Conservation (phyloP, 2,888 invertebrate species). For the Ormyrus thymus region DNA sequence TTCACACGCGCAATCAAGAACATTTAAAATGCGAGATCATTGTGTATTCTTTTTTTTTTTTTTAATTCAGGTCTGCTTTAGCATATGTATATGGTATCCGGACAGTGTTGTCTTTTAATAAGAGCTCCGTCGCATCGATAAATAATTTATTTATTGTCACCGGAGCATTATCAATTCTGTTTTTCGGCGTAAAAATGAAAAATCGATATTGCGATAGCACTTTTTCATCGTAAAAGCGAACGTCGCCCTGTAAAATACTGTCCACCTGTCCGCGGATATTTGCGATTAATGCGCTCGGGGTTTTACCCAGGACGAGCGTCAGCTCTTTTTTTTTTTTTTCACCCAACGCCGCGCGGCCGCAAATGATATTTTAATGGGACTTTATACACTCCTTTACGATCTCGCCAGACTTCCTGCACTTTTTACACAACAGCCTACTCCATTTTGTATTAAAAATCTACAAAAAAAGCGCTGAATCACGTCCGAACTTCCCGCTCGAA, state of each 20-base stretch:
- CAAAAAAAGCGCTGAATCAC: too few species aligned
- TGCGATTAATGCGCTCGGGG: background rate
- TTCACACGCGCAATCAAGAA: background rate
- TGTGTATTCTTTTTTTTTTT: background rate
- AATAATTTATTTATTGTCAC: too few species aligned
- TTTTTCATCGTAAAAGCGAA: too few species aligned
- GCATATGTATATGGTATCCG: too few species aligned
- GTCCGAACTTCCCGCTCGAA: too few species aligned
- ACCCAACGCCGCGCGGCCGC: background rate
- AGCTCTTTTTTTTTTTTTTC: background rate
- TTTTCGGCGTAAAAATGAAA: too few species aligned
- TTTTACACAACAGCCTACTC: too few species aligned
- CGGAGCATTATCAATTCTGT: too few species aligned
- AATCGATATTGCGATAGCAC: too few species aligned
- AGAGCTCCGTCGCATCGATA: too few species aligned
- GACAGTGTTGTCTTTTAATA: too few species aligned
- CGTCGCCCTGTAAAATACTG: background rate
- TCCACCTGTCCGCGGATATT: slow-evolving; percentile 20
- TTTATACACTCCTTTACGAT: slow-evolving; percentile 15
- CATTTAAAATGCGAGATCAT: slow-evolving; percentile 18
- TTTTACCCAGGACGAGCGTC: slow-evolving; percentile 1
- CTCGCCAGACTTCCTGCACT: background rate
- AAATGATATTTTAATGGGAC: slow-evolving; percentile 41
- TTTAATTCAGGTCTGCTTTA: background rate
- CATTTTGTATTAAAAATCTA: too few species aligned